Conservation (phyloP, 2,113 vertebrate species). For the Phylloscopus trochiloides region DNA sequence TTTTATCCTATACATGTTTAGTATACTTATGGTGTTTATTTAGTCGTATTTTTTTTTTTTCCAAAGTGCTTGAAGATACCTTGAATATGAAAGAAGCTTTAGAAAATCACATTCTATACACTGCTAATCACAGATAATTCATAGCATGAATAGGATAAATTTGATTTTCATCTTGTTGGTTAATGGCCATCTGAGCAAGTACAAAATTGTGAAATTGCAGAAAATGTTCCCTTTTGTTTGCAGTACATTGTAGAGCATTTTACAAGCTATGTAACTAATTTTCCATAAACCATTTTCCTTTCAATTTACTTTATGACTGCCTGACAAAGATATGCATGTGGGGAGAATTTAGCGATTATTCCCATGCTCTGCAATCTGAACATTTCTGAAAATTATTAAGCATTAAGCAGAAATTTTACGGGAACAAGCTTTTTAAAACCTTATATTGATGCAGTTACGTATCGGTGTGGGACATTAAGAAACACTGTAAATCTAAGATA, state of each 20-base stretch:
- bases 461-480: neutral
- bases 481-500: neutral
- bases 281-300: slow-evolving; percentile 48
- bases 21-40: neutral
- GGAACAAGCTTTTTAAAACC: neutral
- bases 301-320: slow-evolving; percentile 41
- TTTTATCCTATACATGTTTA: neutral
- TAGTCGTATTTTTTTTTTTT: neutral
- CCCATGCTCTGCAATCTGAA: neutral
- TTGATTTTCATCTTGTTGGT: slow-evolving; percentile 55
- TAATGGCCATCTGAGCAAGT: slow-evolving; percentile 58
- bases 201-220: slow-evolving; percentile 52
- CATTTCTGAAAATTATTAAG: slow-evolving; percentile 25
- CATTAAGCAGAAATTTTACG: neutral
- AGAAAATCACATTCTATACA: slow-evolving; percentile 66
- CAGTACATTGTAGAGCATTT: slow-evolving; percentile 32
- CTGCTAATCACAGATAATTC: slow-evolving; percentile 64
- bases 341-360: slow-evolving; percentile 32
- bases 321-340: slow-evolving; percentile 40
- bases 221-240: slow-evolving; percentile 57
- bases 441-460: neutral
- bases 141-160: slow-evolving; percentile 50
- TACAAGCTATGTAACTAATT: slow-evolving; percentile 50
- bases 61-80: slow-evolving; percentile 25
- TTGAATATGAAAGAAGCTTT: slow-evolving; percentile 58